phyloP scores from a whole-genome alignment of 2,888 invertebrate species.

The Pelosia muscerda region DNA sequence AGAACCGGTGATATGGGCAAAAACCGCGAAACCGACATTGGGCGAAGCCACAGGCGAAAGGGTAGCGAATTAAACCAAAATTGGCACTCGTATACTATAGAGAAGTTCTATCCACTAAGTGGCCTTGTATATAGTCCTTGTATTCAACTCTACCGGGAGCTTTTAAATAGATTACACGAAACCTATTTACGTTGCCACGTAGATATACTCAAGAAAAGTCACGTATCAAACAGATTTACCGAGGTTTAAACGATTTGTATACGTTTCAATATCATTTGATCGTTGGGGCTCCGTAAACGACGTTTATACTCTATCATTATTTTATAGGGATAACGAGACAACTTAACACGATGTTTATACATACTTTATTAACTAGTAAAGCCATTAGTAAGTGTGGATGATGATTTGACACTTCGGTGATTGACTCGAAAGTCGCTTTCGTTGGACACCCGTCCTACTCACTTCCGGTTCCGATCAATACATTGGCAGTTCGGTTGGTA shows the following conservation, averaged over 20 bases:
- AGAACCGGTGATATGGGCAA: too few species aligned
- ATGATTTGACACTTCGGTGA: conserved; percentile 9
- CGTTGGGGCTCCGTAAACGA: conserved; percentile 20
- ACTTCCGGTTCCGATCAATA: background rate
- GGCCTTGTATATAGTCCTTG: background rate
- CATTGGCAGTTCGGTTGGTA: background rate
- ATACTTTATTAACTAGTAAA: conserved; percentile 34
- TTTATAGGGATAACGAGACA: conserved; percentile 33
- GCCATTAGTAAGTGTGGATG: conserved; percentile 15
- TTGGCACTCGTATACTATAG: background rate
- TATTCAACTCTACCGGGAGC: background rate
- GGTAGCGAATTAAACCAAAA: background rate
- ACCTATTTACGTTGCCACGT: background rate
- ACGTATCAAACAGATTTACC: background rate
- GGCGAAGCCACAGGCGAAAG: too few species aligned
- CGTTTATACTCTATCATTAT: conserved; percentile 50
- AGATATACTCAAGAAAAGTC: background rate
- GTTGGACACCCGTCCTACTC: background rate
- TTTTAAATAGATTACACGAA: background rate
- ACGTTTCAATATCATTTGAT: conserved; percentile 30
- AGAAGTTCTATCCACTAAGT: background rate
- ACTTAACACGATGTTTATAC: conserved; percentile 14
- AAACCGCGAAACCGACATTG: too few species aligned
- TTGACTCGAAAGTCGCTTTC: background rate
- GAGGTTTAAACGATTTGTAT: conserved; percentile 21